Conservation (phyloP, 2,797 vertebrate species). For the Alfaro cultratus region DNA sequence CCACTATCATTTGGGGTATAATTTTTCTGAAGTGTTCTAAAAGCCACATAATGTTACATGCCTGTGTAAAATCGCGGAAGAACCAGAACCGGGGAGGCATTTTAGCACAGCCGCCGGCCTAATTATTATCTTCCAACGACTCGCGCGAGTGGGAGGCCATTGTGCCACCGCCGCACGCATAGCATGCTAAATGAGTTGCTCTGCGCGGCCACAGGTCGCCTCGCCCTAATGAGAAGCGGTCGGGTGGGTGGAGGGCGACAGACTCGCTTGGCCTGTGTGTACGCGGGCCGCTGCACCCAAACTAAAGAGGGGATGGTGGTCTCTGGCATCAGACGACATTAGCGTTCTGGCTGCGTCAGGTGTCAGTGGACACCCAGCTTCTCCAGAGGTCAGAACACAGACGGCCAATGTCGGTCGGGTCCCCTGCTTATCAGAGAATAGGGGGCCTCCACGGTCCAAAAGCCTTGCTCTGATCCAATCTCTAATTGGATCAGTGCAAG, state of each 20-base stretch:
- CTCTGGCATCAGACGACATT: slow-evolving; percentile 68
- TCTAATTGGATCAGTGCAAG: slow-evolving; percentile 61
- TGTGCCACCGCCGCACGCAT: slow-evolving; percentile 64
- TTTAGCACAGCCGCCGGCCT: slow-evolving; percentile 63
- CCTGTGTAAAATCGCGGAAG: slow-evolving; percentile 78
- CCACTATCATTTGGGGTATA: slow-evolving; percentile 77
- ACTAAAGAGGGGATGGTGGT: slow-evolving; percentile 80
- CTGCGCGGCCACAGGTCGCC: slow-evolving; percentile 63
- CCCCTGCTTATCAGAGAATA: slow-evolving; percentile 66
- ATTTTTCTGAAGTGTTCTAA: slow-evolving; percentile 81
- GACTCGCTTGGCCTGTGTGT: slow-evolving; percentile 63
- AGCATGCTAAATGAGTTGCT: slow-evolving; percentile 51
- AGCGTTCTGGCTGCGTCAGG: slow-evolving; percentile 69
- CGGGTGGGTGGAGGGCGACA: slow-evolving; percentile 59
- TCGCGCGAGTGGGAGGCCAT: slow-evolving; percentile 55
- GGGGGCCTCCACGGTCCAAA: slow-evolving; percentile 61
- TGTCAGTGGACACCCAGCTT: slow-evolving; percentile 64
- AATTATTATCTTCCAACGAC: slow-evolving; percentile 73
- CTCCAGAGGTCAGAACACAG: slow-evolving; percentile 59
- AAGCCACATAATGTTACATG: slow-evolving; percentile 79
- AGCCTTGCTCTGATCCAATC: background rate
- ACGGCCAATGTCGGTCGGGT: slow-evolving; percentile 57
- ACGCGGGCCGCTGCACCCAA: slow-evolving; percentile 72
- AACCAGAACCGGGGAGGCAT: slow-evolving; percentile 72
- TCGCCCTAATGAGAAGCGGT: slow-evolving; percentile 63